phyloP scores from a whole-genome alignment of 2,797 vertebrate genomes.

The Prunella strophiata region DNA sequence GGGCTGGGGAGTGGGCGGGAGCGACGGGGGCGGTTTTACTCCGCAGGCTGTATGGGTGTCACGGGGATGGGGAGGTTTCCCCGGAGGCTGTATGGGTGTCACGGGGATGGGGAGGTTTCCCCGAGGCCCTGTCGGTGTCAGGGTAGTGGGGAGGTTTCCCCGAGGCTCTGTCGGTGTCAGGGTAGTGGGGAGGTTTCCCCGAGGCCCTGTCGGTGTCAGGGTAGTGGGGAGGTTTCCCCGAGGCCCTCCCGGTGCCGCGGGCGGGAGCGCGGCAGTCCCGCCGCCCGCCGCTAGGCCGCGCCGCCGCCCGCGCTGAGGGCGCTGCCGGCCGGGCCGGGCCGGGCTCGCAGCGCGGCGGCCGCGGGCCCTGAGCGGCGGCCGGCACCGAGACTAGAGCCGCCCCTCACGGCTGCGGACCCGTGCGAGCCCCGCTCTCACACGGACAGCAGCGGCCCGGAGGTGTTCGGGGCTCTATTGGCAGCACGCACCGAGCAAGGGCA shows the following conservation, averaged over 20 bases:
- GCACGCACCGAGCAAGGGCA: neutral
- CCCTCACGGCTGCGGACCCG: rapidly evolving
- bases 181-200: neutral
- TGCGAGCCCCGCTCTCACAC: rapidly evolving
- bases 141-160: too few relatives aligned
- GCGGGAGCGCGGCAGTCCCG: neutral
- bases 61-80: too few relatives aligned
- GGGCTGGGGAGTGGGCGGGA: neutral
- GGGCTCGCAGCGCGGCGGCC: rapidly evolving
- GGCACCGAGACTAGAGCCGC: too few relatives aligned
- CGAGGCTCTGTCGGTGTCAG: neutral
- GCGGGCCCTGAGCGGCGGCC: too few relatives aligned
- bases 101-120: neutral
- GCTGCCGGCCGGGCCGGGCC: neutral
- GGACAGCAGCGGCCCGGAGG: neutral
- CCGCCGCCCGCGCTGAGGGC: neutral
- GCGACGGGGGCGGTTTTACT: neutral
- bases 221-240: neutral
- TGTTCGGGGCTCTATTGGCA: rapidly evolving
- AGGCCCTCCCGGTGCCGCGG: neutral
- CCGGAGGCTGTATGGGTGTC: neutral
- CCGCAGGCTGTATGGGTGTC: neutral
- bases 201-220: too few relatives aligned
- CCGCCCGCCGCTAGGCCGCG: neutral
- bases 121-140: neutral